A percentile compares a stretch with the other conserved stretches of the same genome.
Conservation (phyloP, 2,113 vertebrate genomes). For the Spea multiplicata region DNA sequence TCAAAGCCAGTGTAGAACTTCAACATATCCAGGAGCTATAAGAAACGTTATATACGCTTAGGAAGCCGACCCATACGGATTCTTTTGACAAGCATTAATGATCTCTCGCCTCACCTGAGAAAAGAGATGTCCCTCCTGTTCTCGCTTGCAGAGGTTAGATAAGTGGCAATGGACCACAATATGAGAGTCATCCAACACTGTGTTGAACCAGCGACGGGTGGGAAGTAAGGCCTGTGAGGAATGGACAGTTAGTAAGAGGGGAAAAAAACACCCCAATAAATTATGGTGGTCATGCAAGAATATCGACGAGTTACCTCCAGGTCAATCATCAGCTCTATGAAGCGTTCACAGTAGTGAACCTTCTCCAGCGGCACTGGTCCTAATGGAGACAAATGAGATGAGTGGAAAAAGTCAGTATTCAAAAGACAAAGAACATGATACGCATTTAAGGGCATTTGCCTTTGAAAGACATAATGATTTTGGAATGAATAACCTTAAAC, state of each 20-base stretch:
- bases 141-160: constrained; percentile 78
- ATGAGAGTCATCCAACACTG: constrained; percentile 89
- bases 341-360: constrained; percentile 95
- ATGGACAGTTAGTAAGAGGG: neutral
- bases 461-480: too few species aligned
- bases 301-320: constrained; percentile 79
- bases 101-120: constrained; percentile 75
- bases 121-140: constrained; percentile 95
- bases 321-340: constrained; percentile 96
- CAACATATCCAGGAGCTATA: constrained; percentile 93
- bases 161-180: constrained; percentile 91
- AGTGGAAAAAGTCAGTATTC: too few species aligned
- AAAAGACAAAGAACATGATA: too few species aligned
- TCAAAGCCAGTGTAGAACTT: constrained; percentile 98
- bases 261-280: too few species aligned
- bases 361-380: constrained; percentile 84
- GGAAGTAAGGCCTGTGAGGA: constrained; percentile 87
- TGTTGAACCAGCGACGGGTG: constrained; percentile 97
- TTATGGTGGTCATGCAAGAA: neutral
- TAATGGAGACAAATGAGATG: constrained; percentile 50
- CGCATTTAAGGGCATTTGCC: too few species aligned
- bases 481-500: too few species aligned
- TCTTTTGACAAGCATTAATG: neutral
- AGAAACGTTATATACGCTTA: neutral
- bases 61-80: neutral